Evolutionary conservation across 2,888 invertebrate genomes (phyloP), one percentile per base, ranked within the genome.

Genomic region (Zaprionus bogoriensis): DNA sequence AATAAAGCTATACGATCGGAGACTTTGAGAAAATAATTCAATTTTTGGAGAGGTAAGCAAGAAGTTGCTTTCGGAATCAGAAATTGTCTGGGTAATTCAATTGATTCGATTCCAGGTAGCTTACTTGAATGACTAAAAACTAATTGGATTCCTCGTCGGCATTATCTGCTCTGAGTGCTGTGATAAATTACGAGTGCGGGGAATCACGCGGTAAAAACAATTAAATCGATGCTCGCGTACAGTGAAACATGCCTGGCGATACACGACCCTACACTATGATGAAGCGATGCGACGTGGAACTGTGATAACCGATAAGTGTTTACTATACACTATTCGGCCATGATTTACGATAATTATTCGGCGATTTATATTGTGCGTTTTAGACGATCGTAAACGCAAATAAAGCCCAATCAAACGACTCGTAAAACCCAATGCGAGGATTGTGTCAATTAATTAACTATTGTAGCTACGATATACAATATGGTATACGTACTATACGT

Each of bases 291-390:
- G 30, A 17, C 25, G 39, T 45, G 46, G 53, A 52, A 38, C 3
- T 36, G 39, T 44, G 17, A 42, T 47, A 14, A 0, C 10, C 30
- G 30, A 36, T 36, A 36, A 36, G 32, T 2, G 32, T 38, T 39
- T 32, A n/a, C n/a, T n/a, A n/a, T n/a, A 28, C 12, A 38, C 28
- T 19, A 28, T 4, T 38, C 41, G n/a, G 5, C 2, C n/a, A 41
- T 41, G 30, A 38, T 69, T 58, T 64, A 42, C 25, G 38, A 42
- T n/a, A n/a, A n/a, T n/a, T n/a, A n/a, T n/a, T n/a, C n/a, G n/a
- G n/a, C n/a, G n/a, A n/a, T n/a, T n/a, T n/a, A n/a, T n/a, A n/a
- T n/a, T n/a, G n/a, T n/a, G n/a, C n/a, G n/a, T n/a, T n/a, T n/a
- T n/a, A n/a, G n/a, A n/a, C n/a, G n/a, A n/a, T n/a, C n/a, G n/a